phyloP scores from a whole-genome alignment of 2,113 vertebrate genomes.

The Hiodon tergisus region DNA sequence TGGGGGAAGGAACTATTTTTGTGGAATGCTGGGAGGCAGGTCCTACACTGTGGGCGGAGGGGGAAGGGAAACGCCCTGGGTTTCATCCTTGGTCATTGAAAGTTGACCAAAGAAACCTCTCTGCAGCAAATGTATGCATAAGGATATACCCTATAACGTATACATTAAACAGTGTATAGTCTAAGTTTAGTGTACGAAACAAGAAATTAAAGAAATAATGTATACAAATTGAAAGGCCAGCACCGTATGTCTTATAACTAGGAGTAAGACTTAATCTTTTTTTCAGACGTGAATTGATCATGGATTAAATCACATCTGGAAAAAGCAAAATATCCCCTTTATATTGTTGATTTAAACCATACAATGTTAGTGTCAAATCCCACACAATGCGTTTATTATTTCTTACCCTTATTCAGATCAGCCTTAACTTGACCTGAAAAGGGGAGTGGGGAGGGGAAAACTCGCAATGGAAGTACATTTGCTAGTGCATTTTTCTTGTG shows the following conservation, averaged over 20 bases:
- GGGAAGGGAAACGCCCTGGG: constrained; percentile 51
- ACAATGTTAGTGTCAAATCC: neutral
- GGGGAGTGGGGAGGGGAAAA: too few species aligned
- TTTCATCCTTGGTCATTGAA: constrained; percentile 59
- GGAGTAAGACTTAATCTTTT: neutral
- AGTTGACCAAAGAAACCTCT: constrained; percentile 59
- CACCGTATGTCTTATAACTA: neutral
- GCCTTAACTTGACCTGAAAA: neutral
- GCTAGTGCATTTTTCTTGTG: neutral
- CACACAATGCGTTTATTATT: neutral
- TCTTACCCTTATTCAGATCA: neutral
- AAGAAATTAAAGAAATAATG: too few species aligned
- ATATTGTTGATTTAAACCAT: neutral
- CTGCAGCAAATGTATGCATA: constrained; percentile 1
- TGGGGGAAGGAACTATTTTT: constrained; percentile 62
- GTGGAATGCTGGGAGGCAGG: constrained; percentile 80
- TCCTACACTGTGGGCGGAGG: constrained; percentile 55
- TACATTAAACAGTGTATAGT: too few species aligned
- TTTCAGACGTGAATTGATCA: neutral
- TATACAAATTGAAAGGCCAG: too few species aligned
- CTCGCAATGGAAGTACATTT: neutral
- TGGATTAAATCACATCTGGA: constrained; percentile 3
- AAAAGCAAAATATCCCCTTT: neutral
- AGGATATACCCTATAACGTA: too few species aligned
- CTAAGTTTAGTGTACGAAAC: too few species aligned